A percentile compares a stretch with the other conserved stretches of the same genome.
Evolutionary conservation across 2,797 vertebrate genomes (phyloP).

Genomic region (Gastrophryne carolinensis): DNA sequence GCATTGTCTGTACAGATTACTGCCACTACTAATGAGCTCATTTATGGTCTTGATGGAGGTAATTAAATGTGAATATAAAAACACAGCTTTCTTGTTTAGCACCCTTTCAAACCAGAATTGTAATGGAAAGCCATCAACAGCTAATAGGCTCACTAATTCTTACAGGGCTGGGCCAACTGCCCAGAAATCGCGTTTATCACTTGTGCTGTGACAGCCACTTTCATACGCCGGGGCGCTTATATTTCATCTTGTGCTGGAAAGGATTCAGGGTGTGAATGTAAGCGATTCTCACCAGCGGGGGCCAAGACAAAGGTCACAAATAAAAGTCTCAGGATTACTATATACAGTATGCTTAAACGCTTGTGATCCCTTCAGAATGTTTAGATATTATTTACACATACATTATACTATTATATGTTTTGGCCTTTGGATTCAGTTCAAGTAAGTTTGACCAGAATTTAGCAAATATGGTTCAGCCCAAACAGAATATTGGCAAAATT

Average conservation of each 20-base stretch:
- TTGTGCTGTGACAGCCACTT: constrained; percentile 64
- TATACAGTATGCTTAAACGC: too few species aligned
- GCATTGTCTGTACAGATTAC: constrained; percentile 63
- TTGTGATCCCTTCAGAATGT: too few species aligned
- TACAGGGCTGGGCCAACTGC: constrained; percentile 64
- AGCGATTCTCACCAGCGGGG: not conserved
- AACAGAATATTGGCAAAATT: too few species aligned
- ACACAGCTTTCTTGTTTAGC: constrained; percentile 71
- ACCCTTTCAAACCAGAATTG: constrained; percentile 69
- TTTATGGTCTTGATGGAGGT: constrained; percentile 72
- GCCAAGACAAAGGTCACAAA: not conserved
- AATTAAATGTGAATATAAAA: constrained; percentile 73
- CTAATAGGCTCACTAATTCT: constrained; percentile 70
- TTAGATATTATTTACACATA: too few species aligned
- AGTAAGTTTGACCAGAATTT: too few species aligned
- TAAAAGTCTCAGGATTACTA: not conserved
- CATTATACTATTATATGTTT: too few species aligned
- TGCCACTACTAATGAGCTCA: constrained; percentile 70
- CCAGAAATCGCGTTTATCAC: constrained; percentile 67
- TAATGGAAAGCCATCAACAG: constrained; percentile 69
- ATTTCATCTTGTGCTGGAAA: constrained; percentile 9
- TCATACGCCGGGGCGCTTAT: constrained; percentile 28
- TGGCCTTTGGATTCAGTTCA: too few species aligned
- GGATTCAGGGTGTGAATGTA: not conserved
- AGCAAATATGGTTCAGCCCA: too few species aligned